Percentiles rank a stretch among this genome's conserved stretches.
These are phyloP conservation scores for Hycleus phaleratus DNA, from an alignment of 1,140 invertebrate genomes.

Conservation along the genomic window DNA sequence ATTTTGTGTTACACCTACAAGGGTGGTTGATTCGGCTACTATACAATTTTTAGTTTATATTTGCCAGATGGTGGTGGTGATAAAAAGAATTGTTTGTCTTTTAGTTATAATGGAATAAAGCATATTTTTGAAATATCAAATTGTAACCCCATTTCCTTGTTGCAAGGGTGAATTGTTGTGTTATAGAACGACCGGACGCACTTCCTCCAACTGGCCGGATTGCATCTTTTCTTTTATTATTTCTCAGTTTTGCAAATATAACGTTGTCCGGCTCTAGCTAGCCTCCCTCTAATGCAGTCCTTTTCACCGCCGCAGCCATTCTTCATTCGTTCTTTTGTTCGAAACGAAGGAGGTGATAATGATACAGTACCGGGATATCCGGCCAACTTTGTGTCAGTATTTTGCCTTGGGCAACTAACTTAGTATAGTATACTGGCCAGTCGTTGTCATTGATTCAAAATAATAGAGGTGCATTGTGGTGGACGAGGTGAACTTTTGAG, in stretches of 20 bases:
- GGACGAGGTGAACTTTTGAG: too few species aligned
- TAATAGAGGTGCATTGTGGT: conserved; percentile 22
- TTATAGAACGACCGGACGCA: background rate
- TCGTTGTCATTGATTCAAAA: conserved; percentile 33
- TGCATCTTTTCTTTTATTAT: background rate
- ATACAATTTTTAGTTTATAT: too few species aligned
- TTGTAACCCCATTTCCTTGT: conserved; percentile 18
- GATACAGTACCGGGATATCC: conserved; percentile 34
- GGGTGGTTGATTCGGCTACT: background rate
- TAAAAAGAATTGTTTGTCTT: too few species aligned
- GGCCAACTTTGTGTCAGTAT: conserved; percentile 32
- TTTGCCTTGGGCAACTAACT: conserved; percentile 22
- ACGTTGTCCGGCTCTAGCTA: conserved; percentile 10
- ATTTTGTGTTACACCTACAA: conserved; percentile 15
- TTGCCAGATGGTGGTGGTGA: too few species aligned
- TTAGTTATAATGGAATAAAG: conserved; percentile 18
- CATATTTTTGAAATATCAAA: conserved; percentile 25
- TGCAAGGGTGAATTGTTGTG: background rate
- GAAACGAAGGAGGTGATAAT: conserved; percentile 35
- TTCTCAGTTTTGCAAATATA: background rate
- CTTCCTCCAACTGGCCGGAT: background rate
- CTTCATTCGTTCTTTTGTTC: conserved; percentile 37
- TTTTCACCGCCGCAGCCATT: conserved; percentile 32
- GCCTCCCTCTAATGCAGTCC: conserved; percentile 32
- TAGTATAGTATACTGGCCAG: conserved; percentile 7